Evolutionary conservation across 2,888 invertebrate species (phyloP), one percentile per base, ranked within the genome.

Genomic region (Erebia aethiops): DNA sequence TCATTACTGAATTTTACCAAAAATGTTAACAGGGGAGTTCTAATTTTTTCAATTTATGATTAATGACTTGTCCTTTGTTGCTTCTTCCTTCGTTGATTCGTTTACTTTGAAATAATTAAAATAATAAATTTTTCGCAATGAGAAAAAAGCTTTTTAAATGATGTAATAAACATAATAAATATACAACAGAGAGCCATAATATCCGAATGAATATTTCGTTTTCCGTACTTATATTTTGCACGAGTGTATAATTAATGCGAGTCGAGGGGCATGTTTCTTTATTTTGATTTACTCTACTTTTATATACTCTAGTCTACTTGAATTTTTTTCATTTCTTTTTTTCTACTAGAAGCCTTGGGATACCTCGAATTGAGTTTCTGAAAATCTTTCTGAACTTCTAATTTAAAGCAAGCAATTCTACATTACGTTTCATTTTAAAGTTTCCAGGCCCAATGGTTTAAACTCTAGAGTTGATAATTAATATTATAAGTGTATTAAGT

Each of bases 21-120:
- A 54, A 64, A 54, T 41, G 35, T 52, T 54, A 16, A 35, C 51
- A 13, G n/a, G 26, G 49, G 51, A 51, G 14, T n/a, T 54, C 52
- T 54, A 64, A 41, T 64, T 64, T 16, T 54, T 54, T 52, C 51
- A 52, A 52, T 64, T 64, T 64, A 52, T 64, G 58, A 35, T 41
- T 26, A 21, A 57, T 26, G n/a, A 21, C 26, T 57, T 21, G 21
- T 41, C 11, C 41, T 16, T 16, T 60, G 16, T 26, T 21, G 4
- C 21, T 54, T 54, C 54, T 54, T 54, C 52, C 54, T 16, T 54
- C 54, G 18, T 18, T 11, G 18, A 11, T n/a, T 14, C 35, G 57
- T n/a, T 26, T 58, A 58, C 57, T 58, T 35, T 35, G 14, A 35
- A 58, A 35, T 35, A 26, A 35, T 35, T 58, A 35, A 13, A 46